These are phyloP conservation scores for Microchrysa polita DNA, from an alignment of 2,888 invertebrate genomes.

Conservation along the genomic window DNA sequence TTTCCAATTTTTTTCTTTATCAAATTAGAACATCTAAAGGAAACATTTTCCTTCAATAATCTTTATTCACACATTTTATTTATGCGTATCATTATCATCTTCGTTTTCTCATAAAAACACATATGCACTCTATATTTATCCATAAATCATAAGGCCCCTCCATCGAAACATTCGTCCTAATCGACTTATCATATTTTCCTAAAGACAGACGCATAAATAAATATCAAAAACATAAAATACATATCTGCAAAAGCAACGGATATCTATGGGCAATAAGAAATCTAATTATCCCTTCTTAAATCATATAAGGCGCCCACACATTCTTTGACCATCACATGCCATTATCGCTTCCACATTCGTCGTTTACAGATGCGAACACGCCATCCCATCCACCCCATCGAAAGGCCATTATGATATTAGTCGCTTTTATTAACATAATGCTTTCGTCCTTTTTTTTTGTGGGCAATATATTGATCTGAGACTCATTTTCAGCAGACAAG, in stretches of 20 bases:
- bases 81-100: background rate
- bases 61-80: no score
- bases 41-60: no score
- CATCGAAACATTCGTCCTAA: constrained; percentile 2
- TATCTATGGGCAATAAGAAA: constrained; percentile 33
- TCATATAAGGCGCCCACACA: constrained; percentile 37
- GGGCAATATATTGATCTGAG: constrained; percentile 36
- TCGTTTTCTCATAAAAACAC: background rate
- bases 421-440: constrained; percentile 50
- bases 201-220: constrained; percentile 34
- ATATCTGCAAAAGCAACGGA: background rate
- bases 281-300: constrained; percentile 44
- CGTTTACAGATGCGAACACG: background rate
- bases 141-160: constrained; percentile 39
- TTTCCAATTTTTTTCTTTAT: no score
- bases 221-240: constrained; percentile 28
- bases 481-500: constrained; percentile 14
- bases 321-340: constrained; percentile 33
- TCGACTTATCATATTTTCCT: constrained; percentile 40
- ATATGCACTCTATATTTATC: constrained; percentile 22
- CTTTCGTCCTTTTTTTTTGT: constrained; percentile 43
- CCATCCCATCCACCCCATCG: constrained; percentile 41
- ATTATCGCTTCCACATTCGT: constrained; percentile 46
- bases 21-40: no score
- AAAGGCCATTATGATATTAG: constrained; percentile 15